These are phyloP conservation scores for Amphiprion percula DNA, from an alignment of 2,113 vertebrate genomes.

Conservation along the genomic window DNA sequence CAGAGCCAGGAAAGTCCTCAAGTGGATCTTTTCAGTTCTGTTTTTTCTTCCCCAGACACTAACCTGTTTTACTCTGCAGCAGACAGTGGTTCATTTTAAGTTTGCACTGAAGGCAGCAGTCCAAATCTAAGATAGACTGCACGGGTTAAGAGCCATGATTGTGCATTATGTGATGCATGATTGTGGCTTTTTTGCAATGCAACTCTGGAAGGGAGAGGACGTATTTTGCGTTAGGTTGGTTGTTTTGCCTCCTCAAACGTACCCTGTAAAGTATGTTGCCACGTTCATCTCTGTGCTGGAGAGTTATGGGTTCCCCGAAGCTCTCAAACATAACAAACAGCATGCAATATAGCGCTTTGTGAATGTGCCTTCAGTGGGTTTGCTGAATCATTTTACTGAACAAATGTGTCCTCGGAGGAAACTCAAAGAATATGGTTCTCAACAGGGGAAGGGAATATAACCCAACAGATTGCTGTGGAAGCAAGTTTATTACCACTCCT, in stretches of 20 bases:
- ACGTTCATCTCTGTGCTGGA: slow-evolving; percentile 73
- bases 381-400: slow-evolving; percentile 82
- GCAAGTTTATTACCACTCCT: slow-evolving; percentile 72
- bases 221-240: slow-evolving; percentile 55
- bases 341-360: slow-evolving; percentile 76
- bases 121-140: slow-evolving; percentile 56
- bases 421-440: slow-evolving; percentile 79
- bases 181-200: slow-evolving; percentile 36
- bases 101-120: slow-evolving; percentile 70
- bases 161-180: slow-evolving; percentile 68
- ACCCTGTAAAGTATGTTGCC: slow-evolving; percentile 71
- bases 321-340: slow-evolving; percentile 84
- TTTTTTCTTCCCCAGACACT: slow-evolving; percentile 78
- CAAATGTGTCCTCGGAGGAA: slow-evolving; percentile 83
- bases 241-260: slow-evolving; percentile 65
- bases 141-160: slow-evolving; percentile 63
- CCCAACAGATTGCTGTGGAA: slow-evolving; percentile 68
- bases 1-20: slow-evolving; percentile 87
- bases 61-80: slow-evolving; percentile 81
- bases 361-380: slow-evolving; percentile 81
- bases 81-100: slow-evolving; percentile 76
- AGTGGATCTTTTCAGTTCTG: slow-evolving; percentile 84
- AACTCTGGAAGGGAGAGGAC: slow-evolving; percentile 31
- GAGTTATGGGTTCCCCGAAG: slow-evolving; percentile 83
- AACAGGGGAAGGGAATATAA: slow-evolving; percentile 70